Evolutionary conservation across 1,140 invertebrate genomes (phyloP), one percentile per base, ranked within the genome.

Genomic region (Acromyrmex heyeri): DNA sequence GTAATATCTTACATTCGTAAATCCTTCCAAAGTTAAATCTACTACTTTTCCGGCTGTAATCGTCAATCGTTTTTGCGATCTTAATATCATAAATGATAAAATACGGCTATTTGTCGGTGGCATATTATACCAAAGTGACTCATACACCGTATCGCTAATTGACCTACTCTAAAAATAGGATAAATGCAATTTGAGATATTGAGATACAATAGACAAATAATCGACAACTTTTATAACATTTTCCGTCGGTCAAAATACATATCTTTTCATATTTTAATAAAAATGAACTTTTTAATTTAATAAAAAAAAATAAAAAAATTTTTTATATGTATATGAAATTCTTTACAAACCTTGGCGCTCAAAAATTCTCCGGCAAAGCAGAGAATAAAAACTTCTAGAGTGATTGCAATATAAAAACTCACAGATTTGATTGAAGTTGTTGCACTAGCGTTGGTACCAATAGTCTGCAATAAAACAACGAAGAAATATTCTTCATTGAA

Each of bases 51-150:
- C 86, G 34, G 85, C 78, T 3, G 83, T 86, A 16, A 91, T 81
- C 14, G 73, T 86, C 57, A 90, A 85, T n/a, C 27, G 59, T 75
- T 83, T 88, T n/a, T 91, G 90, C 1, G 86, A 88, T 77, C 89
- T 86, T n/a, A 83, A 7, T 55, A 91, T 82, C 10, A 91, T 21
- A 53, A 91, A 73, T 16, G 88, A 18, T 48, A 91, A 69, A 27
- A 72, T 10, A 8, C 76, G 67, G 21, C 55, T 76, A 0, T 90
- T 48, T 2, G 21, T 64, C 4, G 83, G 67, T 14, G 61, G n/a
- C 10, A 90, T 16, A 8, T 83, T 5, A 1, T 91, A 90, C 83
- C 90, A 90, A 10, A 70, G 12, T 5, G 55, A 72, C 0, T 65
- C 30, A 30, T 90, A 91, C 1, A 83, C 69, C 16, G 86, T 72